Evolutionary conservation across 2,888 invertebrate species (phyloP).

Genomic region (Catocala sponsa): DNA sequence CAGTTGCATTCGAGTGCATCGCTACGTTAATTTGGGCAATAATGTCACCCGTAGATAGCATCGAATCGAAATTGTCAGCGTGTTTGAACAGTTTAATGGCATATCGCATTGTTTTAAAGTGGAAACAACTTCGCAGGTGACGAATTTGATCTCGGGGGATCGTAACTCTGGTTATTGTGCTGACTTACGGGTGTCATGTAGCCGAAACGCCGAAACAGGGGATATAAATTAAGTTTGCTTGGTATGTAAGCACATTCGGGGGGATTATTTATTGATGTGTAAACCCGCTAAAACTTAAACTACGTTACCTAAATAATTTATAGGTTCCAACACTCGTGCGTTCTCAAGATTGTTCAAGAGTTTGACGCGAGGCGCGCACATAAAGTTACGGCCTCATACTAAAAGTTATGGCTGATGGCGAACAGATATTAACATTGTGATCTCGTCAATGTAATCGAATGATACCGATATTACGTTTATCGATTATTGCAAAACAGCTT

Average conservation of each 20-base stretch:
- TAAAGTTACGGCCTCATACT: constrained; percentile 51
- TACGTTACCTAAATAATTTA: constrained; percentile 70
- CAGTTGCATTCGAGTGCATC: constrained; percentile 55
- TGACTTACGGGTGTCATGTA: constrained; percentile 31
- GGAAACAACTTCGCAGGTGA: constrained; percentile 37
- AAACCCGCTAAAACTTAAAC: constrained; percentile 66
- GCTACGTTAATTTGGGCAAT: constrained; percentile 65
- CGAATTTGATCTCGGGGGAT: constrained; percentile 40
- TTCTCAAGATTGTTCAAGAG: constrained; percentile 68
- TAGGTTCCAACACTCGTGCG: constrained; percentile 62
- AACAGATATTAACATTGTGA: constrained; percentile 49
- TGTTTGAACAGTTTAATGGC: constrained; percentile 37
- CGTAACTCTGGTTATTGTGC: constrained; percentile 38
- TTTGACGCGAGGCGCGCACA: constrained; percentile 51
- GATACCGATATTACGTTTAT: constrained; percentile 29
- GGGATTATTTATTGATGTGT: constrained; percentile 66
- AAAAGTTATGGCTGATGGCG: constrained; percentile 51
- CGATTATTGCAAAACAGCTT: background rate
- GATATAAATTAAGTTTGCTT: constrained; percentile 57
- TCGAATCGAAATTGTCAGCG: constrained; percentile 35
- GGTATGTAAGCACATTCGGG: constrained; percentile 50
- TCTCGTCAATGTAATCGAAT: constrained; percentile 31
- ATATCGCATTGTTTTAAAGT: constrained; percentile 40
- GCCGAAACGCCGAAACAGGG: constrained; percentile 28
- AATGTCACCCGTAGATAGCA: constrained; percentile 34